Conservation (phyloP, 1,140 invertebrate species). For the Lordiphosa stackelbergi region DNA sequence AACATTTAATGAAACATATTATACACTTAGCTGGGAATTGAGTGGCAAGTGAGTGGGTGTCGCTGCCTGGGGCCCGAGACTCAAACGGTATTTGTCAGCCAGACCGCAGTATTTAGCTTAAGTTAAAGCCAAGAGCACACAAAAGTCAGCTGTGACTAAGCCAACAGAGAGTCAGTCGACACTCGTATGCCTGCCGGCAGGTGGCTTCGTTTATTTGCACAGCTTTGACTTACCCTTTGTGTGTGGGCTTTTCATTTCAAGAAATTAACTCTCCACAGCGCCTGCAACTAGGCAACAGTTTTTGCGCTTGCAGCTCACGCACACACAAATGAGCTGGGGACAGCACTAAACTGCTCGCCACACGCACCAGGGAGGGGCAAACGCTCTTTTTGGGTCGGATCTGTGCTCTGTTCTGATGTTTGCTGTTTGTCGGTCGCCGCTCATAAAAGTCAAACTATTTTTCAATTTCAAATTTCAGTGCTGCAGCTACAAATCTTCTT, state of each 20-base stretch:
- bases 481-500: constrained; percentile 70
- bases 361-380: constrained; percentile 27
- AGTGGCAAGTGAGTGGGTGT: not conserved
- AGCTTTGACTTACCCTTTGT: constrained; percentile 11
- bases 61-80: no score
- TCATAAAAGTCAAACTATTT: constrained; percentile 76
- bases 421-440: constrained; percentile 53
- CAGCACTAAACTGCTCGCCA: constrained; percentile 39
- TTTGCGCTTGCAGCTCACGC: constrained; percentile 34
- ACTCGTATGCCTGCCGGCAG: constrained; percentile 14
- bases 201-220: constrained; percentile 26
- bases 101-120: no score
- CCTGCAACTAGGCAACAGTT: constrained; percentile 36
- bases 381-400: constrained; percentile 7
- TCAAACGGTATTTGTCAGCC: no score
- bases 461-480: constrained; percentile 73
- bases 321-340: constrained; percentile 10
- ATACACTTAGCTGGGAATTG: constrained; percentile 6
- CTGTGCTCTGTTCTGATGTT: constrained; percentile 19
- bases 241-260: constrained; percentile 33
- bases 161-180: no score
- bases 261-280: constrained; percentile 31
- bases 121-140: no score
- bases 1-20: constrained; percentile 2
- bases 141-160: no score